These are phyloP conservation scores for Philypnodon macrostomus DNA, from an alignment of 2,797 vertebrate genomes.

Conservation along the genomic window DNA sequence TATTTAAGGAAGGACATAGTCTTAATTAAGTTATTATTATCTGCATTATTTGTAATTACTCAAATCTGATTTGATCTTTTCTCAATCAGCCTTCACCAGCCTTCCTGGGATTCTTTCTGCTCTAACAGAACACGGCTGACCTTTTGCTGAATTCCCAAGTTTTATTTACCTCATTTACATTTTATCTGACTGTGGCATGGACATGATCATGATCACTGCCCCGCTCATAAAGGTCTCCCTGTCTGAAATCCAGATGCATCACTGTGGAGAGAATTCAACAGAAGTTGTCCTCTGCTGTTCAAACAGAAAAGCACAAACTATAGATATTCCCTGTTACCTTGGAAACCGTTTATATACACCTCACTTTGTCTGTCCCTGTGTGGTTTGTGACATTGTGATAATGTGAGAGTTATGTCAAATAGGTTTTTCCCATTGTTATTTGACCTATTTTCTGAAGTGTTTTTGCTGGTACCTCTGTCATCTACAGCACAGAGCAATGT, in stretches of 20 bases:
- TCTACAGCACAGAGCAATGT: neutral
- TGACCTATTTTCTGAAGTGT: conserved; percentile 22
- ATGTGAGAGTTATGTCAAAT: conserved; percentile 49
- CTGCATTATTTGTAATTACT: too few relatives aligned
- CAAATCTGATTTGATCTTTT: neutral
- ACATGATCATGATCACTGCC: conserved; percentile 24
- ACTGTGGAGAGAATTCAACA: conserved; percentile 28
- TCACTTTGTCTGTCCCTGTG: conserved; percentile 7
- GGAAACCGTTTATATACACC: conserved; percentile 46
- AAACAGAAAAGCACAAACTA: conserved; percentile 24
- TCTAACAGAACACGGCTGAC: neutral
- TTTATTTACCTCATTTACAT: conserved; percentile 35
- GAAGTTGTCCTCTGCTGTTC: conserved; percentile 30
- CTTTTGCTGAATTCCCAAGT: conserved; percentile 18
- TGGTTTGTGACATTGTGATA: conserved; percentile 13
- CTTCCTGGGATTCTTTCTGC: neutral
- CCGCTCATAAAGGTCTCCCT: conserved; percentile 33
- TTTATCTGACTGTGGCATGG: conserved; percentile 6
- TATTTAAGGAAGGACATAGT: neutral
- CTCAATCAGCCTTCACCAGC: neutral
- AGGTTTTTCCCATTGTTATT: conserved; percentile 4
- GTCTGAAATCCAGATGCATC: conserved; percentile 39
- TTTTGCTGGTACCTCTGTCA: neutral
- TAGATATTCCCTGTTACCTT: conserved; percentile 44
- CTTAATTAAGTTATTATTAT: too few relatives aligned